Evolutionary conservation across 2,888 invertebrate genomes (phyloP), one percentile per base, ranked within the genome.

Genomic region (Apoderus coryli): DNA sequence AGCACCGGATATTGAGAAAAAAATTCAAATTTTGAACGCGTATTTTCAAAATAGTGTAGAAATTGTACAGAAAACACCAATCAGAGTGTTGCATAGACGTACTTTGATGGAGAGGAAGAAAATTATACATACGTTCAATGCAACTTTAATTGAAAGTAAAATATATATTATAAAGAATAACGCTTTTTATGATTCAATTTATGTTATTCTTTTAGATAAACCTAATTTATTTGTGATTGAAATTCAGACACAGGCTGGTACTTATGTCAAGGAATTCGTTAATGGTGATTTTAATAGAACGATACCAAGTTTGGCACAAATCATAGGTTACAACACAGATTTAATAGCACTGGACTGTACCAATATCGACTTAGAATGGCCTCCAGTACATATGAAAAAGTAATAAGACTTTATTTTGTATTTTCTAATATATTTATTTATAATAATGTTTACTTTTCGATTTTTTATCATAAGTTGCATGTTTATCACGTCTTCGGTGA

Each of bases 241-340:
- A 35, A 44, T 90, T 11, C 69, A 68, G 27, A 85, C 89, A 1
- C 81, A 88, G 50, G 93, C 93, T 6, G 93, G 93, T 23, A 89
- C 92, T 22, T 98, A 98, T 54, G 75, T 98, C 2, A 98, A 98
- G 60, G 96, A 98, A 63, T 86, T 96, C 63, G 82, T 88, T 11
- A 92, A 96, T 60, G 89, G 95, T 3, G 96, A 98, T 62, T 81
- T 93, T 53, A 82, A 86, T 2, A 66, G 96, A 42, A 90, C 92
- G 1, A 54, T 52, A 6, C 96, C 96, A 0, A 76, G 70, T 45
- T 60, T 95, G 14, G 60, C 70, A 1, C 65, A 69, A 11, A 60
- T 88, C 23, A 60, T 90, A 19, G 70, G 71, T 1, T 58, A 61
- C 14, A 65, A 68, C 14, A 72, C 82, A 4, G 96, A 96, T 56